These are phyloP conservation scores for Synergus itoensis DNA, from an alignment of 2,888 invertebrate species.

Conservation along the genomic window DNA sequence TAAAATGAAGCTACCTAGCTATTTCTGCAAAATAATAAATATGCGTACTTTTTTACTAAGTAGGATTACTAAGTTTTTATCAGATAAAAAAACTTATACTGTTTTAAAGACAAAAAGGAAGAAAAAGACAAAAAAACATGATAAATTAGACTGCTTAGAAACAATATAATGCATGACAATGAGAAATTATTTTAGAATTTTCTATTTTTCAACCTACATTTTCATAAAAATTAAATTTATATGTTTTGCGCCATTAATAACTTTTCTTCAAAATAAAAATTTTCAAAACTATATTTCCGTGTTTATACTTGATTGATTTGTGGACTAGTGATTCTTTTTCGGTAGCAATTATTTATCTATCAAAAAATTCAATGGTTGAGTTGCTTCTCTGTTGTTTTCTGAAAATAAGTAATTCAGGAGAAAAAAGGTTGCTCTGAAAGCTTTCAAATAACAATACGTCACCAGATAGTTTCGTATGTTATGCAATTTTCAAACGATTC, in stretches of 20 bases:
- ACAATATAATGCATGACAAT: no score
- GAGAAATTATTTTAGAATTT: no score
- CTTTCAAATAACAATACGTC: slow-evolving; percentile 9
- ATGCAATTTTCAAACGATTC: slow-evolving; percentile 11
- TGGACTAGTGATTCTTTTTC: background rate
- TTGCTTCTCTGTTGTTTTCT: slow-evolving; percentile 4
- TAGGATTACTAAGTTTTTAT: no score
- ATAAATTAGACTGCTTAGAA: no score
- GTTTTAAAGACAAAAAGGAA: no score
- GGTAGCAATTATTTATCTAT: background rate
- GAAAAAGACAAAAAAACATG: no score
- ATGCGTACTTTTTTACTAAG: no score
- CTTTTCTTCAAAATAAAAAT: background rate
- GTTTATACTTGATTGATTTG: background rate
- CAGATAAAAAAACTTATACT: no score
- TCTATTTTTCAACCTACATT: no score
- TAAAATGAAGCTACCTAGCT: no score
- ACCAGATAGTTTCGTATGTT: slow-evolving; percentile 16
- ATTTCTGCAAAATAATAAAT: no score
- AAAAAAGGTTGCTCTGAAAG: background rate
- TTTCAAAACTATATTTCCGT: background rate
- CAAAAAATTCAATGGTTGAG: slow-evolving; percentile 2
- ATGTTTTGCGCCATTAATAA: background rate
- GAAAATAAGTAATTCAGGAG: slow-evolving; percentile 26
- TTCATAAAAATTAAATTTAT: background rate